Base-by-base conservation (phyloP, 1,140 invertebrate genomes). In the Ceratina japonica region DNA sequence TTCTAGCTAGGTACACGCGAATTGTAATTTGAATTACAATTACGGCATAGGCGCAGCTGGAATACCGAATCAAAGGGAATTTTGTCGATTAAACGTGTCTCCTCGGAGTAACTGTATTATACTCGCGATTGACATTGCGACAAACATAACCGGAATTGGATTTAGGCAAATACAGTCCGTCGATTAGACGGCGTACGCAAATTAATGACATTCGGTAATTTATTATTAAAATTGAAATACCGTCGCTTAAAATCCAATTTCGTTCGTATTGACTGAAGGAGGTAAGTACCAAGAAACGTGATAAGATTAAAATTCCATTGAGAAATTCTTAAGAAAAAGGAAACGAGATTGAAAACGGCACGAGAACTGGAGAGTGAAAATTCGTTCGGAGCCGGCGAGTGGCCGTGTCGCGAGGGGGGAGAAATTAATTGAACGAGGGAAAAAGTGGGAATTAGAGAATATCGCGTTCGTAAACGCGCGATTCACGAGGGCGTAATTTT, bases 401-500 rank as follows among this genome's bases (percentile, higher is more conserved):
- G 22, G 20, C 3, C 54, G 54, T 49, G n/a, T 71, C 13, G 64
- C 24, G 20, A 18, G 51, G 51, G 15, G 24, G n/a, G n/a, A n/a
- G n/a, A 78, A 73, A 82, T 79, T 79, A 79, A 82, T 84, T 69
- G 44, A 49, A n/a, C 10, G 37, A 44, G 52, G 15, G 59, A 76
- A 71, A n/a, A 27, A 0, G 24, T 13, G 3, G 18, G 16, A 20
- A 44, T 15, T 24, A 52, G 24, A 22, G 27, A 56, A 49, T n/a
- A n/a, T 8, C 27, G 27, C 18, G 58, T 27, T 75, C 22, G 37
- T 44, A 44, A 44, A 66, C 31, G 51, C 27, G 70, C 27, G 56
- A 77, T 27, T 62, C 27, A 58, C 4, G n/a, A 51, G 13, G 77
- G 64, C 59, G 63, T 62, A 81, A 85, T 81, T 84, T 75, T 63